These are phyloP conservation scores for Clarias batrachus DNA, from an alignment of 2,113 vertebrate genomes.

Conservation along the genomic window DNA sequence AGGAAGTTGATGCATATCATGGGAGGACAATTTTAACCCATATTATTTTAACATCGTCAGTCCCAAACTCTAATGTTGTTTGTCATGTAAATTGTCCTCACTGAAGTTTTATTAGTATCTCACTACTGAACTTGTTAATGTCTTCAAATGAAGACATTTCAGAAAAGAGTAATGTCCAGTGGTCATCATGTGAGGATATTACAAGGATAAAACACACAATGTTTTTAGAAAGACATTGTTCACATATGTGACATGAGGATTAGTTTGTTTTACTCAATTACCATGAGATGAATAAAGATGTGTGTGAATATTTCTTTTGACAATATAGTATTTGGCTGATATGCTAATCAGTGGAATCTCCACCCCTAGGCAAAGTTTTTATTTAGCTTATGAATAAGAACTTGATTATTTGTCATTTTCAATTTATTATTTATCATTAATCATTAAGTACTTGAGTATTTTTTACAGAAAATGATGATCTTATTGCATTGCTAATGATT, in stretches of 20 bases:
- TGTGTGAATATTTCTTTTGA: not conserved
- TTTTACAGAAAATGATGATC: not conserved
- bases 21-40: too few relatives aligned
- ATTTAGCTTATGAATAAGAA: not conserved
- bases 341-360: not conserved
- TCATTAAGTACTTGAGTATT: not conserved
- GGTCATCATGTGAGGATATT: too few relatives aligned
- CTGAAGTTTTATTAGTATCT: too few relatives aligned
- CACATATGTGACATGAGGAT: not conserved
- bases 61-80: too few relatives aligned
- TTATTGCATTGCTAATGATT: not conserved
- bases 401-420: not conserved
- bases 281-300: not conserved
- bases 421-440: not conserved
- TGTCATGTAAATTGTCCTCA: too few relatives aligned
- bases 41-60: too few relatives aligned
- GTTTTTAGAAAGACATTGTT: too few relatives aligned
- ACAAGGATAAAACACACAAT: too few relatives aligned
- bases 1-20: too few relatives aligned
- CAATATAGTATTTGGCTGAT: not conserved
- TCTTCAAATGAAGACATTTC: too few relatives aligned
- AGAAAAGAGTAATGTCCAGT: too few relatives aligned
- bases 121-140: too few relatives aligned
- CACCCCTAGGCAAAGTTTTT: not conserved
- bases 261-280: not conserved